Evolutionary conservation across 1,140 invertebrate species (phyloP), one percentile per base, ranked within the genome.

Genomic region (Drosophila kikkawai): DNA sequence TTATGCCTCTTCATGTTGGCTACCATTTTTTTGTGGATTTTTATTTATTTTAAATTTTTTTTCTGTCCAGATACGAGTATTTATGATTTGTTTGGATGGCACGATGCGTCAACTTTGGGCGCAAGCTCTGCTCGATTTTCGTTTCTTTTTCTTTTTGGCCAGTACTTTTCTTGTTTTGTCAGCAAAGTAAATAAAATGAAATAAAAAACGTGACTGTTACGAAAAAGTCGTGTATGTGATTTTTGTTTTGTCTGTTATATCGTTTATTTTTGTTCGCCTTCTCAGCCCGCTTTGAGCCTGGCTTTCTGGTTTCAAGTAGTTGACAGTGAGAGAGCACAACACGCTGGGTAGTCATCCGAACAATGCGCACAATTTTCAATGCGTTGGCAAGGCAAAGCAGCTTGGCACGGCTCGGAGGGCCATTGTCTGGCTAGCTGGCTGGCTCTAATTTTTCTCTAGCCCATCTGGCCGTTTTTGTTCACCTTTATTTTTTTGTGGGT

Each of bases 171-270:
- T 83, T 69, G 78, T 75, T 80, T 64, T 84, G 82, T 85, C 82
- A 85, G 79, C 82, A 81, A 76, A 86, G 79, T 66, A 86, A 86
- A 86, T 75, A 85, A 78, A 85, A 77, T 80, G 75, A 71, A 76
- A 71, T 66, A 64, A 88, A 84, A 88, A 88, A 90, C 85, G 85
- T 88, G 84, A 88, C 84, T 88, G 78, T 80, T 84, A 73, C 75
- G 78, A 81, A 84, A 86, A 90, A 88, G 69, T 90, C 85, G 85
- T 88, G 85, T 84, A 90, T 88, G 68, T 90, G 73, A 79, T 86
- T 81, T 77, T 77, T 59, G 45, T 74, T 71, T 48, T 58, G 41
- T 70, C 70, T 73, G 68, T 73, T 74, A 74, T 74, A 47, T 50
- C 32, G 53, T 51, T 84, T 75, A 50, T 70, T 79, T 83, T 63